Evolutionary conservation across 2,888 invertebrate genomes (phyloP).

Genomic region (Neuroscelio doddi): DNA sequence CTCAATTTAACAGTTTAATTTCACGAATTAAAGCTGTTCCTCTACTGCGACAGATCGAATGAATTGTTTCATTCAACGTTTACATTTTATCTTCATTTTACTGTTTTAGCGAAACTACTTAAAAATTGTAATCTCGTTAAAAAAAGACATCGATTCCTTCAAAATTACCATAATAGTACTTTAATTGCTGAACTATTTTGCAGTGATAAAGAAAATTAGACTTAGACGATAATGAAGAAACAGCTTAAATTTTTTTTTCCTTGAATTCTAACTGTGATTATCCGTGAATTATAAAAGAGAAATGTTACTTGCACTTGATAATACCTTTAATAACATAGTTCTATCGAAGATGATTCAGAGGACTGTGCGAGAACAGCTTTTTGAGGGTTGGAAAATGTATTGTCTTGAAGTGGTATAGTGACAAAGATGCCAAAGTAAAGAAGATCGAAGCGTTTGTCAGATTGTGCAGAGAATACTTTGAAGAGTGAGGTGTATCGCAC

Average conservation of each 20-base stretch:
- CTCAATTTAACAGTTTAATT: slow-evolving; percentile 55
- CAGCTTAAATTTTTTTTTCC: too few relatives aligned
- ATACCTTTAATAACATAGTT: slow-evolving; percentile 32
- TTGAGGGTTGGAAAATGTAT: slow-evolving; percentile 56
- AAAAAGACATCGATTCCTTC: too few relatives aligned
- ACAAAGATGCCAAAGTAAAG: slow-evolving; percentile 46
- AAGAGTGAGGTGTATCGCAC: slow-evolving; percentile 57
- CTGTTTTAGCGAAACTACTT: too few relatives aligned
- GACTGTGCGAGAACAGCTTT: slow-evolving; percentile 46
- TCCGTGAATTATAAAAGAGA: slow-evolving; percentile 5
- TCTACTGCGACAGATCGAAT: slow-evolving; percentile 7
- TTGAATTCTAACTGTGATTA: too few relatives aligned
- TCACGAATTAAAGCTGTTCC: slow-evolving; percentile 50
- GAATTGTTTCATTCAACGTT: not conserved
- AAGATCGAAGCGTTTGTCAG: slow-evolving; percentile 48
- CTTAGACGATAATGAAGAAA: too few relatives aligned
- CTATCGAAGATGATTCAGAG: slow-evolving; percentile 53
- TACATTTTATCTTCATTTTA: not conserved
- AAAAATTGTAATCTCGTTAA: too few relatives aligned
- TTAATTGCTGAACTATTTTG: too few relatives aligned
- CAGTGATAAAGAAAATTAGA: too few relatives aligned
- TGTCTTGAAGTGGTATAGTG: slow-evolving; percentile 59
- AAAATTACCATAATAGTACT: too few relatives aligned
- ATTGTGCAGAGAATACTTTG: slow-evolving; percentile 48
- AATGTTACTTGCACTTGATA: slow-evolving; percentile 20